Base-by-base conservation (phyloP, 2,797 vertebrate species). In the Bradypodion pumilum region DNA sequence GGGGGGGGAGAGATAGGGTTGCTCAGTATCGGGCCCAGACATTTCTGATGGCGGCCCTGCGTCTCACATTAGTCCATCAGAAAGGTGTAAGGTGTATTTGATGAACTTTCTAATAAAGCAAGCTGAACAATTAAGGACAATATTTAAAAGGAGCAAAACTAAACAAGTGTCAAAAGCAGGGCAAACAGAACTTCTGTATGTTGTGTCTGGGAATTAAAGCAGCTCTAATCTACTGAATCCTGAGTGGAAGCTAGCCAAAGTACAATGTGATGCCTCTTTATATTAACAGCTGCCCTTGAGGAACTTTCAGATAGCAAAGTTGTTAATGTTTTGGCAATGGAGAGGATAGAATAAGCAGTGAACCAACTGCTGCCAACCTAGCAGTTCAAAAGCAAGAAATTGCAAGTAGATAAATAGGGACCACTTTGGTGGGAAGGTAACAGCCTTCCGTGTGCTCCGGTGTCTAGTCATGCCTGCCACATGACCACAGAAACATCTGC, bases 111-210 rank as follows among this genome's bases (percentile, higher is more conserved):
- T 27, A 6, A 32, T 65, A 86, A 86, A 74, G 44, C 10, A 88
- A 83, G 69, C 12, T 44, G 63, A 70, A 86, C 32, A 32, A 86
- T 88, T 86, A 84, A 92, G 60, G 89, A 13, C n/a, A 81, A 27
- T 62, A 86, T 80, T 86, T 81, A 83, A 88, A 93, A 87, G 2
- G n/a, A 90, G 83, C 46, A 77, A 88, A 91, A 88, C 0, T 6
- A 13, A 90, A 74, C 44, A 74, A 49, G 56, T 69, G 2, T 78
- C 68, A 86, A 52, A 88, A 63, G 44, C 29, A 0, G 0, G 89
- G 44, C 25, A 90, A 93, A 86, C 77, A 80, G 35, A 68, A 85
- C 44, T 84, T 79, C 75, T 81, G 29, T 49, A 23, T 63, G 73
- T 86, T 92, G 37, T 85, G 4, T 81, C 80, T 88, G 23, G 46